A percentile compares a stretch with the other conserved stretches of the same genome.
These are phyloP conservation scores for Telenomus remus DNA, from an alignment of 1,140 invertebrate genomes.

Conservation along the genomic window DNA sequence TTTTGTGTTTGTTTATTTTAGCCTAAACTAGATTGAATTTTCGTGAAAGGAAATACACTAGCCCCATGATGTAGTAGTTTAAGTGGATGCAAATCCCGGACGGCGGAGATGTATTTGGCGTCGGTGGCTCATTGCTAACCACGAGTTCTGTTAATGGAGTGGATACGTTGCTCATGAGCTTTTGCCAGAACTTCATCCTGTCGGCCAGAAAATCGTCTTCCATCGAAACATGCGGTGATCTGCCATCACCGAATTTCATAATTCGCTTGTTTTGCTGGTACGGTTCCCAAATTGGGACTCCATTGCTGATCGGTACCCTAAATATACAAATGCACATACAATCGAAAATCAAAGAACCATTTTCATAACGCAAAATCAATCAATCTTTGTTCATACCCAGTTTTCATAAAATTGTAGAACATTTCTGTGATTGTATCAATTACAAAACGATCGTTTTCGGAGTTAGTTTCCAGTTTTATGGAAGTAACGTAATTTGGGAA, in stretches of 20 bases:
- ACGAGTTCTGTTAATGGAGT: conserved; percentile 28
- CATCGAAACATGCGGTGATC: conserved; percentile 52
- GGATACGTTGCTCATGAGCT: conserved; percentile 47
- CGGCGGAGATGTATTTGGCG: background rate
- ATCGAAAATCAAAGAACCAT: conserved; percentile 1
- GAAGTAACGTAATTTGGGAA: conserved; percentile 67
- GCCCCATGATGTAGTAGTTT: no score
- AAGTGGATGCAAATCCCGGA: conserved; percentile 4
- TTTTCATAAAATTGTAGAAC: conserved; percentile 71
- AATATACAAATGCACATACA: no score
- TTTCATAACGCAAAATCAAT: no score
- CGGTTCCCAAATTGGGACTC: conserved; percentile 59
- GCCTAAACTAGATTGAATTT: background rate
- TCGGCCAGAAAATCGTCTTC: conserved; percentile 54
- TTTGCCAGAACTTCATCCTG: conserved; percentile 66
- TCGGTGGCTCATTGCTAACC: conserved; percentile 13
- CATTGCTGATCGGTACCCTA: conserved; percentile 56
- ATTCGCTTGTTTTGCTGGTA: conserved; percentile 59
- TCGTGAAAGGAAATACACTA: background rate
- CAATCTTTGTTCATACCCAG: conserved; percentile 66
- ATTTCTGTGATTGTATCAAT: conserved; percentile 72
- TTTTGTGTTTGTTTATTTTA: no score
- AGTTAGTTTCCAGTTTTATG: conserved; percentile 42
- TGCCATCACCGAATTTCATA: conserved; percentile 62
- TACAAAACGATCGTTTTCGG: conserved; percentile 64